Percentiles rank a stretch among this genome's conserved stretches.
phyloP scores from a whole-genome alignment of 2,797 vertebrate genomes.

The Choloepus didactylus region DNA sequence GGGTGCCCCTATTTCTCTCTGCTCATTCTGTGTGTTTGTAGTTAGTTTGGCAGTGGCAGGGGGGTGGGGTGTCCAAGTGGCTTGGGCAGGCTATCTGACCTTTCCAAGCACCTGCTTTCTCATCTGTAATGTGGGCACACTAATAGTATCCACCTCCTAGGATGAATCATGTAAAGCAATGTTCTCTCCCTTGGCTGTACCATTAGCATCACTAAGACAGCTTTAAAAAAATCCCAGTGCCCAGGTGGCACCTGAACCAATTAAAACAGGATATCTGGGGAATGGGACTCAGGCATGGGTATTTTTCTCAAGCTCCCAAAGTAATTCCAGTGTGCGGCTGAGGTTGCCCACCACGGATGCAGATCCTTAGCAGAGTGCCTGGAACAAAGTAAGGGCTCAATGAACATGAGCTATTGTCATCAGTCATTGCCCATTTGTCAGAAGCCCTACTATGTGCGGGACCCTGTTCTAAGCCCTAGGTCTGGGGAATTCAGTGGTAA shows the following conservation, averaged over 20 bases:
- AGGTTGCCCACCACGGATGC: fast-evolving
- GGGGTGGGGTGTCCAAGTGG: not conserved
- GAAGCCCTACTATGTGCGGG: not conserved
- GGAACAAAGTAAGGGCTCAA: not conserved
- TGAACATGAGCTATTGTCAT: fast-evolving
- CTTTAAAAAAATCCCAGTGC: not conserved
- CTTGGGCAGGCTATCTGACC: not conserved
- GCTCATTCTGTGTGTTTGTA: too few species aligned
- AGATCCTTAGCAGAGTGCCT: not conserved
- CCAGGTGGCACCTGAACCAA: not conserved
- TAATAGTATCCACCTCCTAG: not conserved
- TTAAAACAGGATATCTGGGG: not conserved
- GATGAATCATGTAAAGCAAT: fast-evolving
- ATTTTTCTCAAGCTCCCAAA: not conserved
- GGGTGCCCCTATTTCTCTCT: too few species aligned
- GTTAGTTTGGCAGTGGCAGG: not conserved
- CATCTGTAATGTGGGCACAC: not conserved
- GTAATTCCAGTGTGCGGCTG: fast-evolving
- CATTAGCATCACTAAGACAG: not conserved
- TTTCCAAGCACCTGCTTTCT: not conserved
- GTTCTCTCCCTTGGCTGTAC: too few species aligned
- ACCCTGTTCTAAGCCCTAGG: not conserved
- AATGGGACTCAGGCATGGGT: fast-evolving
- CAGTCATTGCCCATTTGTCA: not conserved
- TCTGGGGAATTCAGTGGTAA: not conserved